Base-by-base conservation (phyloP, 1,140 invertebrate genomes). In the Monochamus saltuarius region DNA sequence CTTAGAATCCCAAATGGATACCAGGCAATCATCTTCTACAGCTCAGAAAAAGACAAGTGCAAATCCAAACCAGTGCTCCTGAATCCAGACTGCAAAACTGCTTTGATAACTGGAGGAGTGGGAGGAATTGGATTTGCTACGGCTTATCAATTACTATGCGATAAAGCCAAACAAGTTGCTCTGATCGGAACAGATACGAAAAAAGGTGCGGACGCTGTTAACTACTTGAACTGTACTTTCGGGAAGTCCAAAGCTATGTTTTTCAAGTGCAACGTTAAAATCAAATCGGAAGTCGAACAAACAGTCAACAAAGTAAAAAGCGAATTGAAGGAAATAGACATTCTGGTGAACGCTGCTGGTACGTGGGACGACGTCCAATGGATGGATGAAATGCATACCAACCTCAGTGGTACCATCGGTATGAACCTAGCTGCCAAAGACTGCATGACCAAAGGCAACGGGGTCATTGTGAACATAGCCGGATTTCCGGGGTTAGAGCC, bases 311-410 rank as follows among this genome's bases (percentile, higher is more conserved):
- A 60, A 34, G 57, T 59, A 2, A 63, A 64, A 39, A 61, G 66
- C 16, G 63, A 65, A 16, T 65, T 62, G 19, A 64, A 66, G 37
- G 55, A 58, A 42, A 64, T 75, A 8, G 73, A 73, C 37, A 67
- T 73, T 40, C 62, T 73, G 8, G 64, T 75, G 1, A 73, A 72
- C 56, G 39, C 67, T 37, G 70, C 68, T 22, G 70, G 70, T 10
- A 55, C 72, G 45, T 69, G 66, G 46, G 54, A 73, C 22, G 73
- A 71, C n/a, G 40, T 38, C 13, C 57, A 69, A 45, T 75, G 73
- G 73, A 64, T 70, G 56, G 38, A 71, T 8, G 67, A 75, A 65
- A 38, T 73, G 3, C 65, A 67, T 13, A 70, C 70, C 9, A 73
- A 75, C 49, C 29, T 73, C 29, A 62, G 70, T 45, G 61, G 65